Evolutionary conservation across 2,888 invertebrate genomes (phyloP), one percentile per base, ranked within the genome.

Genomic region (Andrena minutula): DNA sequence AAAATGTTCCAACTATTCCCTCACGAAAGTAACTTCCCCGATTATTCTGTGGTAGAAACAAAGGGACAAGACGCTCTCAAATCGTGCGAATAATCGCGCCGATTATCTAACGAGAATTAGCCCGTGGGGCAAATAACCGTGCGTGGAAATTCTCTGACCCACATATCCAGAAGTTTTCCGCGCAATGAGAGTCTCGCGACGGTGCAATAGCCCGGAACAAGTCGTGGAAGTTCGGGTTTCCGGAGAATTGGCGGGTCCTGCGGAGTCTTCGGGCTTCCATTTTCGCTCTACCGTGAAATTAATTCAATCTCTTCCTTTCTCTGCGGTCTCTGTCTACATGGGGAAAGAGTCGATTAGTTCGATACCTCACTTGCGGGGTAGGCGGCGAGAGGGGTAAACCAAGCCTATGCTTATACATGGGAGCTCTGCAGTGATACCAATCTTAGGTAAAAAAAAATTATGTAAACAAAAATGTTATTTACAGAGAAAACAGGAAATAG

Each of bases 221-320:
- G 32, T 28, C 12, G 8, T 20, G 51, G 26, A 56, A 61, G 16
- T 68, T 68, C 28, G 51, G 49, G 66, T 74, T 79, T 60, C 30
- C 23, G 53, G 75, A 69, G 68, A 85, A 73, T 78, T 82, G 60
- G 47, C 28, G 32, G 23, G 51, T 63, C 49, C 65, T 41, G 30
- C 12, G 35, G 26, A 23, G 49, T 30, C 71, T 61, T 10, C 49
- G 8, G 70, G 65, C 65, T 80, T 79, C 68, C 79, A 64, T 72
- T 80, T 63, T 80, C 80, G 20, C 26, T 69, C 72, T 58, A 73
- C 79, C 80, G 68, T 80, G 80, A 80, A 80, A 80, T 80, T 79
- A 80, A 80, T 80, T 80, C 80, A 64, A 72, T 64, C 79, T 56
- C 28, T 23, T 26, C 20, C 8, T 61, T 68, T 71, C 32, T 41